Conservation (phyloP, 2,888 invertebrate genomes). For the Metalampra italica region DNA sequence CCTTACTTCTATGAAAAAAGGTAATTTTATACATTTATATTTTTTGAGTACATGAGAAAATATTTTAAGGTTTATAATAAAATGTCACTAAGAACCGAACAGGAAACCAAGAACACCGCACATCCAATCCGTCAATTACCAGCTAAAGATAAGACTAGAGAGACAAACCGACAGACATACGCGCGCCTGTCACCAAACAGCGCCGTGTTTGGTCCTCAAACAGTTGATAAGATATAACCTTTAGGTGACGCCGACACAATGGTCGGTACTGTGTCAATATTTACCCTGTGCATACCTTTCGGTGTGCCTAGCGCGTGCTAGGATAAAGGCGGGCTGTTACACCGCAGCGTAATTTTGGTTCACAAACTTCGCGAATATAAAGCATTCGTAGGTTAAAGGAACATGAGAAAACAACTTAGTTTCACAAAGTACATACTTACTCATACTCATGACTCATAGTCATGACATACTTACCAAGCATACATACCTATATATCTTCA, state of each 20-base stretch:
- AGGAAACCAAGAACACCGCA: slow-evolving; percentile 41
- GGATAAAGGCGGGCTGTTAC: slow-evolving; percentile 29
- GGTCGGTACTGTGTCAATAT: slow-evolving; percentile 62
- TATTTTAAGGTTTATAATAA: too few species aligned
- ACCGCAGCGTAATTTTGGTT: slow-evolving; percentile 33
- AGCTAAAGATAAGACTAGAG: slow-evolving; percentile 49
- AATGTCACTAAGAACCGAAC: slow-evolving; percentile 26
- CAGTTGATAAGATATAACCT: slow-evolving; percentile 75
- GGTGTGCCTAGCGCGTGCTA: slow-evolving; percentile 64
- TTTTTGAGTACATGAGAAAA: too few species aligned
- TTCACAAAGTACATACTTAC: too few species aligned
- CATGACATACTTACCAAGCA: too few species aligned
- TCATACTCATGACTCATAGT: too few species aligned
- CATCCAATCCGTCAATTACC: slow-evolving; percentile 65
- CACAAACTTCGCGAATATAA: too few species aligned
- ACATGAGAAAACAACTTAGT: too few species aligned
- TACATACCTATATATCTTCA: too few species aligned
- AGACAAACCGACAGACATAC: slow-evolving; percentile 68
- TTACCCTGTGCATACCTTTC: slow-evolving; percentile 68
- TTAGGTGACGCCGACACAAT: slow-evolving; percentile 74
- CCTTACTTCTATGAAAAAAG: too few species aligned
- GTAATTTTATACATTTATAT: too few species aligned
- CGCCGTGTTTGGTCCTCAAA: slow-evolving; percentile 63
- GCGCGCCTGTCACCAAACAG: slow-evolving; percentile 70
- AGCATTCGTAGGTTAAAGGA: too few species aligned